Evolutionary conservation across 2,888 invertebrate species (phyloP).

Genomic region (Hirtodrosophila cameraria): DNA sequence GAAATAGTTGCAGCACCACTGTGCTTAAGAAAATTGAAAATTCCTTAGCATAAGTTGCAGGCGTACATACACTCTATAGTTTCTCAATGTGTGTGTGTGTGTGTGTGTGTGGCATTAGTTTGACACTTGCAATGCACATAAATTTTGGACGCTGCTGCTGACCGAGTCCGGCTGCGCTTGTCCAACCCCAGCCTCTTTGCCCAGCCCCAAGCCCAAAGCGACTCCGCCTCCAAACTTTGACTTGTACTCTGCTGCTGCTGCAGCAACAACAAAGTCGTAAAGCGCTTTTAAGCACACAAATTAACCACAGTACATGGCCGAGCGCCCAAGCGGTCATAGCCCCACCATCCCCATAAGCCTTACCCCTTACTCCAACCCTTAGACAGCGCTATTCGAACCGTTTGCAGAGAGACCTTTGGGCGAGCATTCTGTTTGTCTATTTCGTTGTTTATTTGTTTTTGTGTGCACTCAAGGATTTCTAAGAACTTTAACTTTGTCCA

Average conservation of each 20-base stretch:
- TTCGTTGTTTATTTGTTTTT: slow-evolving; percentile 82
- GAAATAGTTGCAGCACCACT: slow-evolving; percentile 8
- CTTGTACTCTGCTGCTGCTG: slow-evolving; percentile 4
- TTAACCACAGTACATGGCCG: slow-evolving; percentile 80
- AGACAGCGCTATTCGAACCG: neutral
- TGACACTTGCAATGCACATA: slow-evolving; percentile 81
- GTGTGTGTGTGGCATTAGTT: slow-evolving; percentile 67
- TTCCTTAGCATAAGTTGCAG: slow-evolving; percentile 62
- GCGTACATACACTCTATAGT: slow-evolving; percentile 26
- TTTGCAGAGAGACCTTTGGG: slow-evolving; percentile 25
- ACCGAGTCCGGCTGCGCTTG: slow-evolving; percentile 50
- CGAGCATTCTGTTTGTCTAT: slow-evolving; percentile 72
- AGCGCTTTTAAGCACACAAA: slow-evolving; percentile 83
- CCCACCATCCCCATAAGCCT: slow-evolving; percentile 3
- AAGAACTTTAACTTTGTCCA: slow-evolving; percentile 81
- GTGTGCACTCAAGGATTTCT: slow-evolving; percentile 83
- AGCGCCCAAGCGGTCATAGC: slow-evolving; percentile 59
- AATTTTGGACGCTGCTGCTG: slow-evolving; percentile 59
- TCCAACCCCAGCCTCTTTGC: neutral
- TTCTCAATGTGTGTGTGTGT: slow-evolving; percentile 11
- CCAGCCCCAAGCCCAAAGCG: too few relatives aligned
- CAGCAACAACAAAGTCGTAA: slow-evolving; percentile 73
- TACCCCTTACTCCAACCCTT: neutral
- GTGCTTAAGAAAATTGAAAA: slow-evolving; percentile 82
- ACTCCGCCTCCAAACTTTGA: slow-evolving; percentile 1